A percentile compares a stretch with the other conserved stretches of the same genome.
Conservation (phyloP, 2,888 invertebrate species). For the Drosophila phalerata region DNA sequence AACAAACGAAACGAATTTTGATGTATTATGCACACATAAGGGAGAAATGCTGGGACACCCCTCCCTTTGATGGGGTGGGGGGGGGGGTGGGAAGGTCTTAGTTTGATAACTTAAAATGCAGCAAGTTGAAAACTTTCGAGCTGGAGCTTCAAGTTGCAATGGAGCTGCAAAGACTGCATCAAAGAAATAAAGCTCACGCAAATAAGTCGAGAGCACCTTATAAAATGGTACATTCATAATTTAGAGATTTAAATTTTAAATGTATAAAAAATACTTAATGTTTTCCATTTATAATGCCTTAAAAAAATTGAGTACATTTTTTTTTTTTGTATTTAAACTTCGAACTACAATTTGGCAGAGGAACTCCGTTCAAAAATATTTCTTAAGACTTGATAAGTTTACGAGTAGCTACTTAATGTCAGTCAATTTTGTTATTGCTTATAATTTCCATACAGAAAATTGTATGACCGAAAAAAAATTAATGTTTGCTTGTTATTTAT, state of each 20-base stretch:
- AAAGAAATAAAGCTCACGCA: background rate
- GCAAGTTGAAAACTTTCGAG: background rate
- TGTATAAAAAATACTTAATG: background rate
- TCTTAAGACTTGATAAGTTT: no score
- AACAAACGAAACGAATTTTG: conserved; percentile 73
- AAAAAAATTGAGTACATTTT: background rate
- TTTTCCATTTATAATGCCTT: background rate
- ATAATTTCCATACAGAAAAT: no score
- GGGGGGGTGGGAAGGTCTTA: background rate
- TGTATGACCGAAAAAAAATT: no score
- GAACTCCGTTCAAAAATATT: no score
- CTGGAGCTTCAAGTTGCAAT: background rate
- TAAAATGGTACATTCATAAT: background rate
- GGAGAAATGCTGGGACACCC: background rate
- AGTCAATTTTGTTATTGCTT: no score
- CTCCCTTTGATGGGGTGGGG: background rate
- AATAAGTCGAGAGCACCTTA: background rate
- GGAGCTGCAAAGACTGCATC: background rate
- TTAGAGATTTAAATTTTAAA: background rate
- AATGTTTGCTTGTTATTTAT: no score
- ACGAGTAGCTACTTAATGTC: no score
- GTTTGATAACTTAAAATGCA: background rate
- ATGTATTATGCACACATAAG: conserved; percentile 49
- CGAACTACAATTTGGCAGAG: background rate
- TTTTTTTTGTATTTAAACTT: background rate